Evolutionary conservation across 2,113 vertebrate species (phyloP).

Genomic region (Seriola aureovittata): DNA sequence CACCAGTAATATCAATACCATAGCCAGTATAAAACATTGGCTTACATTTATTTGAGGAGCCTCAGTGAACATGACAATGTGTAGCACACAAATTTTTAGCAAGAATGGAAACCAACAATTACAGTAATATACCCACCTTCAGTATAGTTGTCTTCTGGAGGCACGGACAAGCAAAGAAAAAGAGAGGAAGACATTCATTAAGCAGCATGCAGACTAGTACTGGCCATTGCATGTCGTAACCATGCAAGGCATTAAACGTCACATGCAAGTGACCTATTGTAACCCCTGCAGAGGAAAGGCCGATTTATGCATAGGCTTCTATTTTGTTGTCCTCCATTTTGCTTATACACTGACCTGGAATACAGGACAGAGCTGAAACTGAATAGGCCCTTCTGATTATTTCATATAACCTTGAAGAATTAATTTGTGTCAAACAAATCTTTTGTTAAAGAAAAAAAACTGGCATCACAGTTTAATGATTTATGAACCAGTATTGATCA

Average conservation of each 20-base stretch:
- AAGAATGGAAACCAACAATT: constrained; percentile 17
- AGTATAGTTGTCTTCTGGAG: constrained; percentile 97
- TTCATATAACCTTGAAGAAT: constrained; percentile 41
- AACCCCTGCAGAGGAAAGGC: constrained; percentile 82
- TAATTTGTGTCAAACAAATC: constrained; percentile 24
- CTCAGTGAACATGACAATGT: constrained; percentile 25
- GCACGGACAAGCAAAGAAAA: constrained; percentile 96
- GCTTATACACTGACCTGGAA: constrained; percentile 35
- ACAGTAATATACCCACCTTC: constrained; percentile 94
- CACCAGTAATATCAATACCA: constrained; percentile 21
- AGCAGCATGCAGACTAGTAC: constrained; percentile 98
- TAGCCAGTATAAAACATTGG: constrained; percentile 32
- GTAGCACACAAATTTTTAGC: background rate
- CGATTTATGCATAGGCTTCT: constrained; percentile 37
- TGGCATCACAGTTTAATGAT: constrained; percentile 33
- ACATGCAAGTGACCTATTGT: constrained; percentile 93
- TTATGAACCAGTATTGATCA: constrained; percentile 52
- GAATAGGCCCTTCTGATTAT: constrained; percentile 54
- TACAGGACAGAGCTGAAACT: constrained; percentile 42
- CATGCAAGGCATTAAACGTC: constrained; percentile 98
- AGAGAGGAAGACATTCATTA: constrained; percentile 99
- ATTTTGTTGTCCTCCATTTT: constrained; percentile 4
- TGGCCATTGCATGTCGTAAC: constrained; percentile 95
- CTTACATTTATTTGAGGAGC: constrained; percentile 16
- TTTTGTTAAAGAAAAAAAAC: constrained; percentile 22